phyloP scores from a whole-genome alignment of 30 jellyfish, hydroid and myxozoan species.

The Phacellophora camtschatica region DNA sequence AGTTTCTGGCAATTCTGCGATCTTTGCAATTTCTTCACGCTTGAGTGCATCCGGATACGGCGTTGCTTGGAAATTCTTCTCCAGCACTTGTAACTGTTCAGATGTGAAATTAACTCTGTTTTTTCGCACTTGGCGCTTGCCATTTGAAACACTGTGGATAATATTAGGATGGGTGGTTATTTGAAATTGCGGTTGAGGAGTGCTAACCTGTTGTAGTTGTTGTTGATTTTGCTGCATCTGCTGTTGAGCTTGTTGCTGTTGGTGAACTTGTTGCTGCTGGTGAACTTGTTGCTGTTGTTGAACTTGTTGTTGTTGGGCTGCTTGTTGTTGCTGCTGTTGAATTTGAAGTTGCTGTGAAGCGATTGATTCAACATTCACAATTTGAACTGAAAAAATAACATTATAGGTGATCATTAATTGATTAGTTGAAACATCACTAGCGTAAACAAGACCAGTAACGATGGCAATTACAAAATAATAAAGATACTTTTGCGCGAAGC shows the following conservation, averaged over 20 bases:
- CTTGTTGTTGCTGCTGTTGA: slow-evolving; percentile 24
- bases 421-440: not conserved
- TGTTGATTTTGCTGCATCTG: slow-evolving; percentile 37
- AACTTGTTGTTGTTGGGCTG: slow-evolving; percentile 9
- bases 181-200: slow-evolving; percentile 37
- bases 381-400: slow-evolving; percentile 7
- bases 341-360: not conserved
- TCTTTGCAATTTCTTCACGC: slow-evolving; percentile 87
- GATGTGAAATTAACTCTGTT: slow-evolving; percentile 82
- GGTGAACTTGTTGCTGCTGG: slow-evolving; percentile 57
- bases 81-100: slow-evolving; percentile 82
- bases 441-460: too few relatives aligned
- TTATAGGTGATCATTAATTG: not conserved
- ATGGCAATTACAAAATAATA: too few relatives aligned
- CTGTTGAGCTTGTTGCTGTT: slow-evolving; percentile 38
- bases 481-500: too few relatives aligned
- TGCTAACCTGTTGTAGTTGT: slow-evolving; percentile 4
- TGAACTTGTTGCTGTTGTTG: slow-evolving; percentile 4
- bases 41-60: slow-evolving; percentile 94
- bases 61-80: slow-evolving; percentile 76
- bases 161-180: not conserved
- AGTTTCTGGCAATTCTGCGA: slow-evolving; percentile 89
- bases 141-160: slow-evolving; percentile 6
- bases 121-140: slow-evolving; percentile 78
- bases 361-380: slow-evolving; percentile 1